Base-by-base conservation (phyloP, 2,797 vertebrate species). In the Menidia menidia region DNA sequence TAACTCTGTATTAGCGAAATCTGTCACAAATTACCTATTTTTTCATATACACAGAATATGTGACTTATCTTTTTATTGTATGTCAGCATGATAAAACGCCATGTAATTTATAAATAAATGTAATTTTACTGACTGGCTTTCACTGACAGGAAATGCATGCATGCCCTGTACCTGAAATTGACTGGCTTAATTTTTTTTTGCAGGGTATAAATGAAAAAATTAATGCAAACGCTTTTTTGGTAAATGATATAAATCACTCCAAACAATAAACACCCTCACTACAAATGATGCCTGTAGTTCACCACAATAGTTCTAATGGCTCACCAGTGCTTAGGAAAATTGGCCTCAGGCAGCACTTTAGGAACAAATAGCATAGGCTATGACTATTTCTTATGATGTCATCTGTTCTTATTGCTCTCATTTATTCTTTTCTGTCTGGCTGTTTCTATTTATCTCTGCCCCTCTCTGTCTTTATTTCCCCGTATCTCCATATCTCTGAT, bases 371-470 rank as follows among this genome's bases (percentile, higher is more conserved):
- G 59, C 63, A 63, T 15, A 55, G 42, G 35, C 74, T 50, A 44
- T 64, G 54, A 77, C 58, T 33, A 63, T 78, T 71, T 80, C 53
- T 74, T 44, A 43, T 62, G 55, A 67, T 67, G 15, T 51, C 47
- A 59, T 60, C 52, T 52, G 33, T 60, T 60, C 48, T 45, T 35
- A 60, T 60, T 68, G n/a, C n/a, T 75, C 55, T 77, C 73, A 72
- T 77, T 72, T 64, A 4, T 83, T 66, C 35, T 53, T 60, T 67
- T 75, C 51, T 2, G n/a, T 77, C 33, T 67, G 56, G 18, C 68
- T 64, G 58, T 75, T 75, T 75, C 65, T 64, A 70, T 73, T 75
- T 41, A 70, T 88, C 71, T 77, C 55, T 68, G 18, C 60, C 60
- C 60, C 51, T 67, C 32, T 47, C 58, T 57, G 58, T 75, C 56